Conservation (phyloP, 2,797 vertebrate species). For the Amphiprion clarkii region DNA sequence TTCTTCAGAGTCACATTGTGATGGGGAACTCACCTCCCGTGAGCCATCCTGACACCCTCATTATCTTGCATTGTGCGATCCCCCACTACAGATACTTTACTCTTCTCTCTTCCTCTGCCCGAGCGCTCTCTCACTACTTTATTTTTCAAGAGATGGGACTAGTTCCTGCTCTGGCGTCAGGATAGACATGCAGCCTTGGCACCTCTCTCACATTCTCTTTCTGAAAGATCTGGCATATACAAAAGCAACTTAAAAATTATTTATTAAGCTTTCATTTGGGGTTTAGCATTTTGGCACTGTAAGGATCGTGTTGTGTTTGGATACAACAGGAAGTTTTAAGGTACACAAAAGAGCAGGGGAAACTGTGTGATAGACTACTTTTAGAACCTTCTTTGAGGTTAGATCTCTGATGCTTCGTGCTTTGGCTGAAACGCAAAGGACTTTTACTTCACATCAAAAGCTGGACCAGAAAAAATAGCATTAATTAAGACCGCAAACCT, state of each 20-base stretch:
- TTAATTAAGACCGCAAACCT: conserved; percentile 19
- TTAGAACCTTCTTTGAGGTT: conserved; percentile 24
- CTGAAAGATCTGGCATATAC: conserved; percentile 34
- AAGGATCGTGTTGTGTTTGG: conserved; percentile 21
- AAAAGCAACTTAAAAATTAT: conserved; percentile 57
- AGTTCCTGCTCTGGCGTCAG: conserved; percentile 36
- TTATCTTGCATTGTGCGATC: conserved; percentile 46
- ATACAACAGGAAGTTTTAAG: conserved; percentile 19
- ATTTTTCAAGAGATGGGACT: conserved; percentile 18
- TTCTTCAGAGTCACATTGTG: conserved; percentile 12
- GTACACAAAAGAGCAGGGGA: conserved; percentile 30
- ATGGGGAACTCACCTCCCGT: conserved; percentile 42
- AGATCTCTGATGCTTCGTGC: conserved; percentile 1
- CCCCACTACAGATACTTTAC: conserved; percentile 20
- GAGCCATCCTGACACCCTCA: conserved; percentile 46
- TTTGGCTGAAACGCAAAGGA: conserved; percentile 6
- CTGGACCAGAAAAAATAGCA: not conserved
- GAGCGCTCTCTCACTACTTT: not conserved
- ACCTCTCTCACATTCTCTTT: conserved; percentile 11
- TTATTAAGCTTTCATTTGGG: conserved; percentile 38
- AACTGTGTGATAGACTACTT: conserved; percentile 19
- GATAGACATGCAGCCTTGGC: conserved; percentile 37
- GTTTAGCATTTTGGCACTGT: conserved; percentile 24
- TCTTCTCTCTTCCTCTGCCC: conserved; percentile 1
- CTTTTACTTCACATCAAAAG: conserved; percentile 38